A percentile compares a stretch with the other conserved stretches of the same genome.
These are phyloP conservation scores for Scolopax rusticola DNA, from an alignment of 2,797 vertebrate species.

Conservation along the genomic window DNA sequence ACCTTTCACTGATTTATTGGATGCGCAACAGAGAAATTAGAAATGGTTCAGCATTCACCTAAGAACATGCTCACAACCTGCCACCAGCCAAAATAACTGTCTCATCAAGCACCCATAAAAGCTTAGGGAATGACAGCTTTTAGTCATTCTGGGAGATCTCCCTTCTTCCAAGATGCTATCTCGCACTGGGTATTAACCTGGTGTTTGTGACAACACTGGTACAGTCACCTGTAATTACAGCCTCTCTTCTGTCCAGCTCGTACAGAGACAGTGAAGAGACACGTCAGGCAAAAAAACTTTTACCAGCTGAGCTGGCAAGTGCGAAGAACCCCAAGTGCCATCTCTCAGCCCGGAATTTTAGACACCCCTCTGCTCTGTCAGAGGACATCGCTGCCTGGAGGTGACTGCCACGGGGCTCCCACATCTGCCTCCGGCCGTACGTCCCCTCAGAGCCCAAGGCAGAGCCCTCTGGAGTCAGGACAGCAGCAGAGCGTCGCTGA, in stretches of 20 bases:
- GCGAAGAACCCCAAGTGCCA: background rate
- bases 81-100: background rate
- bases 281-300: background rate
- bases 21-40: background rate
- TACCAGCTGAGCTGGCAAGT: background rate
- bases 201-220: background rate
- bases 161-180: background rate
- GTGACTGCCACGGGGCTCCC: background rate
- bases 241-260: background rate
- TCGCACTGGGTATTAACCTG: background rate
- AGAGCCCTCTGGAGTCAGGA: background rate
- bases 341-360: background rate
- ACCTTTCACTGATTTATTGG: background rate
- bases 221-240: background rate
- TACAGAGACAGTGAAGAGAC: background rate
- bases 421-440: background rate
- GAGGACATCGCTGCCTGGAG: background rate
- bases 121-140: background rate
- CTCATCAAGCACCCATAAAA: background rate
- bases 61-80: background rate
- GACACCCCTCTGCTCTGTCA: background rate
- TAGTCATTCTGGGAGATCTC: background rate
- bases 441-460: background rate
- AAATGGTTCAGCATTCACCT: background rate
- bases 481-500: accelerated